Evolutionary conservation across 2,888 invertebrate species (phyloP), one percentile per base, ranked within the genome.

Genomic region (Parnassius apollo): DNA sequence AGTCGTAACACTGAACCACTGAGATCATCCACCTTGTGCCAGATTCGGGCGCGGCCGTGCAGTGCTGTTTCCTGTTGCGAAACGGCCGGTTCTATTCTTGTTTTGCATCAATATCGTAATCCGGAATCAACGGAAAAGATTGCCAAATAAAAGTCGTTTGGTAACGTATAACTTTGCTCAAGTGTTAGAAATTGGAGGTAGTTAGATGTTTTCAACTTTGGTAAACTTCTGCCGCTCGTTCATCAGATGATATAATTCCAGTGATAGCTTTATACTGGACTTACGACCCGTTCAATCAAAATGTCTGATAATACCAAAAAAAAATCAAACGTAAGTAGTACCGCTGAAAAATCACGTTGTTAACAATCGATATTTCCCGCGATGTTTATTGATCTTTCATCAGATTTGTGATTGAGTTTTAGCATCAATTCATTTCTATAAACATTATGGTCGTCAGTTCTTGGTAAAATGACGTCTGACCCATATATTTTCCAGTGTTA

Each of bases 21-120:
- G 85, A 87, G 82, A 85, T 86, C 83, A 85, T 74, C 77, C 81
- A 82, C 82, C 85, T 84, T 84, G 80, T 69, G 75, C 76, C 73
- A 74, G 75, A 78, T 80, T 70, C 66, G 72, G 68, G 63, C 66
- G 64, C 68, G 66, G 66, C 57, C 70, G 70, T 74, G 75, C 61
- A 59, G 71, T 68, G 68, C 66, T 66, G 73, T 70, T 79, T 85
- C 82, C 82, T 74, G 67, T 68, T 64, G 66, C 67, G 62, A 69
- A 70, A 70, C 59, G 52, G 52, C 45, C 54, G 25, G 51, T 53
- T 57, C 58, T 61, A 61, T 59, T 58, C 51, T 65, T 35, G 61
- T 49, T 48, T 13, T 57, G 57, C 53, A 58, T 42, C 48, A 49
- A n/a, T 50, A 58, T 42, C 25, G 42, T 18, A 58, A 42, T 49